Base-by-base conservation (phyloP, 1,140 invertebrate genomes). In the Neelides sp. region DNA sequence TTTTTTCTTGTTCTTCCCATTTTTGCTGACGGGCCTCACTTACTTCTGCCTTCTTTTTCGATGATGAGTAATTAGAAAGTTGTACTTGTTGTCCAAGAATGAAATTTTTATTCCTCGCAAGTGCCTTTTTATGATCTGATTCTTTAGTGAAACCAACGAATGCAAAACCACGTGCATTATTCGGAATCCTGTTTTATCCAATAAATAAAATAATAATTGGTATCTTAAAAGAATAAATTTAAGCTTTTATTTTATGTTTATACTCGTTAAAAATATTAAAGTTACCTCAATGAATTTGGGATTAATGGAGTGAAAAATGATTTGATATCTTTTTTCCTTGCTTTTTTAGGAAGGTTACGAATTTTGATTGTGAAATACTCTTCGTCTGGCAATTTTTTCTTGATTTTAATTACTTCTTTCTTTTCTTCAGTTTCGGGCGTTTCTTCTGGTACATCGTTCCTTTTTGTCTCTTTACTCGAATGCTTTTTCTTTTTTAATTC, bases 61-160 rank as follows among this genome's bases (percentile, higher is more conserved):
- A 57, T 34, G 26, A 52, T 5, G 59, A 52, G 57, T 64, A 64
- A 35, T 62, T 65, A 2, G 32, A 61, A 35, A 75, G 59, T 35
- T 61, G 63, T 4, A 74, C 64, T 54, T 65, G 65, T 39, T 68
- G 65, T 1, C 69, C 68, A 53, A 65, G 64, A 63, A 52, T 10
- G 58, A 62, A 91, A 64, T 85, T 83, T 70, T 83, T 89, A 66
- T 91, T 76, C 69, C 90, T 93, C 26, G 74, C 70, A 53, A 96
- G 68, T 4, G 84, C 90, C 63, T 86, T 79, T 23, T 81, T 82
- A 63, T 86, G 72, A 52, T 85, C 80, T 55, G 78, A 79, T 62
- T 91, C 82, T 1, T 78, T 82, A 66, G 81, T 79, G 62, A 95
- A 95, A 4, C 87, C 84, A 40, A 90, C 81, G 73, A 83, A 95